Conservation (phyloP, 2,888 invertebrate genomes). For the Eurois occulta region DNA sequence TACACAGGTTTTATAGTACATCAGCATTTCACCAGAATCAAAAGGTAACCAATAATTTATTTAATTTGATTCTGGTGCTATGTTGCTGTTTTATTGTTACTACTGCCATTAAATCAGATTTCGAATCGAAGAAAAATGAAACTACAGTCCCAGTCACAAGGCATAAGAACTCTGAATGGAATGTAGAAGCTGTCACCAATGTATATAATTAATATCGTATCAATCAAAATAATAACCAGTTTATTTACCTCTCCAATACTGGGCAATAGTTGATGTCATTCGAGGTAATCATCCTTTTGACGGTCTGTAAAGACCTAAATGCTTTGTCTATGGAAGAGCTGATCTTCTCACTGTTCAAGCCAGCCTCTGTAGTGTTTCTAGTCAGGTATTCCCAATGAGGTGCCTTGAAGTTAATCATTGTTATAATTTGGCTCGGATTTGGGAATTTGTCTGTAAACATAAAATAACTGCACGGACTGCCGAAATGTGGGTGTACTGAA, state of each 20-base stretch:
- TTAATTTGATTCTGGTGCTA: no score
- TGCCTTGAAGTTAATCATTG: conserved; percentile 42
- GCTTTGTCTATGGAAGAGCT: conserved; percentile 35
- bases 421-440: conserved; percentile 50
- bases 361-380: conserved; percentile 13
- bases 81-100: no score
- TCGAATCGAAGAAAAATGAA: no score
- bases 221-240: not conserved
- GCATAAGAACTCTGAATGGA: not conserved
- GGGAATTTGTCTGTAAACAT: conserved; percentile 42
- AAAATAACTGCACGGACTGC: not conserved
- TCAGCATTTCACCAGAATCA: no score
- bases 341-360: conserved; percentile 39
- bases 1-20: no score
- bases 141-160: not conserved
- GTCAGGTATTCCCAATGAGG: conserved; percentile 43
- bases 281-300: conserved; percentile 22
- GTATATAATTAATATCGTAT: not conserved
- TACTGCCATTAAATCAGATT: no score
- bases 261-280: conserved; percentile 32
- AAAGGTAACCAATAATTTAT: no score
- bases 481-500: not conserved
- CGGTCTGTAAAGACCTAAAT: conserved; percentile 31
- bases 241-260: conserved; percentile 31
- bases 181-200: no score